A percentile compares a stretch with the other conserved stretches of the same genome.
Conservation (phyloP, 2,113 vertebrate species). For the Chunga burmeisteri region DNA sequence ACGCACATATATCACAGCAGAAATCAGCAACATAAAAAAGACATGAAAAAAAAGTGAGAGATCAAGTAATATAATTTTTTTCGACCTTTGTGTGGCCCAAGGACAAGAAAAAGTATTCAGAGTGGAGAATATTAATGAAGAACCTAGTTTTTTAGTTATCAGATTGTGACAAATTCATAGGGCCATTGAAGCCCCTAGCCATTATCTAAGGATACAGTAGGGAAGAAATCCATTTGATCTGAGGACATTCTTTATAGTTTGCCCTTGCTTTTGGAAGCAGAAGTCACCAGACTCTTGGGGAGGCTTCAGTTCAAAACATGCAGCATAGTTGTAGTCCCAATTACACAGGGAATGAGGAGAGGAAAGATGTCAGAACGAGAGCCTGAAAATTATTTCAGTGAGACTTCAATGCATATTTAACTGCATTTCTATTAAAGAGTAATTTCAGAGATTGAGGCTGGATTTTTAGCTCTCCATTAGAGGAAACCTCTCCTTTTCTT, state of each 20-base stretch:
- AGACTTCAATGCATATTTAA: background rate
- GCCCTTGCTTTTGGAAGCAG: slow-evolving; percentile 43
- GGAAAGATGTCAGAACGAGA: background rate
- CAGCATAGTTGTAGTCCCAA: background rate
- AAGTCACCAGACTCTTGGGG: background rate
- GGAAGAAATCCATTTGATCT: slow-evolving; percentile 34
- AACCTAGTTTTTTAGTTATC: background rate
- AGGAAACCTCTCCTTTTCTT: background rate
- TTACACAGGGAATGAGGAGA: background rate
- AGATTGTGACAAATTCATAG: background rate
- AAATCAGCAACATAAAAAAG: background rate
- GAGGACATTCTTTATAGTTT: slow-evolving; percentile 18
- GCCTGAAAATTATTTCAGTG: background rate
- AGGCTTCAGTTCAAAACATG: background rate
- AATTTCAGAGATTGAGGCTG: background rate
- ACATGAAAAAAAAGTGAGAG: background rate
- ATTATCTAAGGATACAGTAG: background rate
- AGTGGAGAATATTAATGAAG: background rate
- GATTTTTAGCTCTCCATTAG: background rate
- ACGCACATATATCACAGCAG: background rate
- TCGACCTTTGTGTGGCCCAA: background rate
- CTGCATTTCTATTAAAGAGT: background rate
- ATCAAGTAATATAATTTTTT: background rate
- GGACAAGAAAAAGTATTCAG: background rate
- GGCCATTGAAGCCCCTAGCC: background rate